Conservation (phyloP, 2,888 invertebrate species). For the Thumatha senex region DNA sequence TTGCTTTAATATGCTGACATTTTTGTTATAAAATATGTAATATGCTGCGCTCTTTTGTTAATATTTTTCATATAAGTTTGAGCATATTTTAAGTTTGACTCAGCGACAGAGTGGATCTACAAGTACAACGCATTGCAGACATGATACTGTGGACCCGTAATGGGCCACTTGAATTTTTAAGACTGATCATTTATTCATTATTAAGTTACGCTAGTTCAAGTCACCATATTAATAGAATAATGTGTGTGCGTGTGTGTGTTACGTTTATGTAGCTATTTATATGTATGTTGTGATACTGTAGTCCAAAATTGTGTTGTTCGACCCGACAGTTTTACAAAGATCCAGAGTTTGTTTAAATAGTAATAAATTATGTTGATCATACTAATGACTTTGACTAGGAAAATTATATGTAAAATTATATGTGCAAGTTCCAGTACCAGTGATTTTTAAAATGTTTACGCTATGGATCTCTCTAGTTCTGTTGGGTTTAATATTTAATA, state of each 20-base stretch:
- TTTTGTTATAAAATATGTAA: conserved; percentile 63
- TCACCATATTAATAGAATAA: conserved; percentile 64
- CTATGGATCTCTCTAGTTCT: conserved; percentile 43
- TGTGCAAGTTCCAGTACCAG: conserved; percentile 21
- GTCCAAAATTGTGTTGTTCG: conserved; percentile 36
- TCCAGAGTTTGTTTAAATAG: conserved; percentile 35
- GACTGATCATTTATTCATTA: conserved; percentile 82
- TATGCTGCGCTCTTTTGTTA: conserved; percentile 76
- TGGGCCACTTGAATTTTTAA: conserved; percentile 70
- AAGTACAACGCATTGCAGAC: conserved; percentile 54
- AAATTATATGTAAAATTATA: conserved; percentile 21
- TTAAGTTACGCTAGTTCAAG: conserved; percentile 78
- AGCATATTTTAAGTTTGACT: conserved; percentile 73
- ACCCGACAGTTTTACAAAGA: conserved; percentile 56
- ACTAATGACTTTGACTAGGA: conserved; percentile 23
- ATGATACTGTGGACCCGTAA: conserved; percentile 55
- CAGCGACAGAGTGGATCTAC: conserved; percentile 73
- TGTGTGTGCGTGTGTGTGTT: conserved; percentile 55
- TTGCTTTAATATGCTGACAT: conserved; percentile 68
- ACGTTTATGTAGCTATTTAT: conserved; percentile 67
- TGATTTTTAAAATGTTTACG: conserved; percentile 19
- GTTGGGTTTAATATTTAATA: conserved; percentile 27
- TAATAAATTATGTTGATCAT: conserved; percentile 37
- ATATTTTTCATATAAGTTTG: conserved; percentile 67
- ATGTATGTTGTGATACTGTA: conserved; percentile 51